Base-by-base conservation (phyloP, 2,113 vertebrate genomes). In the Pelodiscus sinensis region DNA sequence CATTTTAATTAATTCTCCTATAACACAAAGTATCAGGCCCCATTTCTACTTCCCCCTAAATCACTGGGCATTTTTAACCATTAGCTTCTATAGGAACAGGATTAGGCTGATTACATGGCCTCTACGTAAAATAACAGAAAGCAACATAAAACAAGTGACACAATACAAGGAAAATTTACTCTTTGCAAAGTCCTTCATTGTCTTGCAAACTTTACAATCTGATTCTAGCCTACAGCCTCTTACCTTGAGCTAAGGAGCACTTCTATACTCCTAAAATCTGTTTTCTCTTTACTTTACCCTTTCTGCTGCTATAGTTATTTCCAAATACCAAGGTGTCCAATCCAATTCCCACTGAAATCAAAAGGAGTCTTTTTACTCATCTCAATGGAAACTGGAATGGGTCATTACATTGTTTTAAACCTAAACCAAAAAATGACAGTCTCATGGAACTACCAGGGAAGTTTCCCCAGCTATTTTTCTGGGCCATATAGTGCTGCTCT, bases 121-220 rank as follows among this genome's bases (percentile, higher is more conserved):
- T 94, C 86, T 84, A 95, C 10, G 93, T 90, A 88, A 94, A 96
- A 90, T 62, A 92, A 94, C 88, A 90, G 78, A 91, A 93, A 95
- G 73, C 65, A 94, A 89, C 90, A 93, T 56, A 92, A 93, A 96
- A 85, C 78, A 94, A 79, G 29, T 44, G 6, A 44, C 27, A 50
- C 51, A 84, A 87, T 85, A 88, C 2, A 27, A 92, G 73, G 92
- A 88, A 82, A 94, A 88, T 93, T 44, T 91, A 93, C 85, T 89
- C 88, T 80, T 84, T 94, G 73, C 89, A 91, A 87, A 93, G 82
- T 81, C 79, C 60, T 94, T 96, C 84, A 95, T 96, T 94, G 29
- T 94, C 94, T 95, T 95, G 95, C 88, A 94, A 75, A 90, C 85
- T 50, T 78, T 90, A 92, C 93, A 92, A 78, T 35, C 29, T 73